Evolutionary conservation across 2,113 vertebrate species (phyloP).

Genomic region (Chloroceryle aenea): DNA sequence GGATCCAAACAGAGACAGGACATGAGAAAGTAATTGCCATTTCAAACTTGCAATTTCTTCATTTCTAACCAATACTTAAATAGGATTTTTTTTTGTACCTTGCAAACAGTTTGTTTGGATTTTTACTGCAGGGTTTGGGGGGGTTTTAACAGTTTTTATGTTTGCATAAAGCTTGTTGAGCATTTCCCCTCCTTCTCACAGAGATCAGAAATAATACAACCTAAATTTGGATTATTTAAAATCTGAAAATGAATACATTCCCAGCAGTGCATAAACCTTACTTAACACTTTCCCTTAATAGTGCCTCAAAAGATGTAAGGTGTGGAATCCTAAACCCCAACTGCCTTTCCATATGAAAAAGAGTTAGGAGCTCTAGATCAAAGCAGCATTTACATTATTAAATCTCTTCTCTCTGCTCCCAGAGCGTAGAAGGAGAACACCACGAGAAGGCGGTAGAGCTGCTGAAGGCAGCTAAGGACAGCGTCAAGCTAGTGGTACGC

Average conservation of each 20-base stretch:
- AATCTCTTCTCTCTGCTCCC: conserved; percentile 28
- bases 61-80: background rate
- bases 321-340: background rate
- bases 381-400: background rate
- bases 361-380: background rate
- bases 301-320: background rate
- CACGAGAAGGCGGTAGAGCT: conserved; percentile 97
- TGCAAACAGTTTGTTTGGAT: background rate
- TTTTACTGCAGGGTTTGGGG: background rate
- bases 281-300: background rate
- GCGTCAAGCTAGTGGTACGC: conserved; percentile 96
- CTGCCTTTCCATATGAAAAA: background rate
- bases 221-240: background rate
- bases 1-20: background rate
- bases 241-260: background rate
- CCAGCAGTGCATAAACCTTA: background rate
- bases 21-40: background rate
- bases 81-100: background rate
- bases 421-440: conserved; percentile 98
- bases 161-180: background rate
- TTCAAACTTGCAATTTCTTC: background rate
- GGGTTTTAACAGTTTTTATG: background rate
- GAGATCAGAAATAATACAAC: background rate
- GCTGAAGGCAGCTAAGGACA: conserved; percentile 95
- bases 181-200: background rate